Base-by-base conservation (phyloP, 2,113 vertebrate species). In the Atlantisia rogersi region DNA sequence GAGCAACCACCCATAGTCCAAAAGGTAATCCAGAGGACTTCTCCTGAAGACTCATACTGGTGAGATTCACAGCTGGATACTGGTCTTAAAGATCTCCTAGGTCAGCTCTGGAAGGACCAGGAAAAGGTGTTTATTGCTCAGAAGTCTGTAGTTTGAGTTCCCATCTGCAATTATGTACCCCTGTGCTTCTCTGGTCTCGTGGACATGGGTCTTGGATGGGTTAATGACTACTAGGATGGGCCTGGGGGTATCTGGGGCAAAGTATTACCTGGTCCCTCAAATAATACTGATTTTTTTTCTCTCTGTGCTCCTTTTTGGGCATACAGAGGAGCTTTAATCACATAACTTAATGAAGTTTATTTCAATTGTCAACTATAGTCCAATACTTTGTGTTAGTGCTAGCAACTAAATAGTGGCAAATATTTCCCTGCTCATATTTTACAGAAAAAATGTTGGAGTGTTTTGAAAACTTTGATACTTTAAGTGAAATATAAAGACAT, bases 81-180 rank as follows among this genome's bases (percentile, higher is more conserved):
- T 1, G 22, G 17, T 24, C 31, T 4, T 52, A 18, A 60, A 70
- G 6, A 6, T 70, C 14, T 48, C 44, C 25, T 31, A 19, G 5
- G 3, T 35, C 55, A 42, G 15, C 18, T 58, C 10, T 31, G n/a
- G 44, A 65, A 69, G 26, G 22, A 74, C 6, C 12, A 2, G 2
- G 15, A 55, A 10, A 70, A 39, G 8, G 5, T 10, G 3, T 35
- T 53, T 1, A 0, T 15, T 90, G 8, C 7, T 58, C 39, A 35
- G 52, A 8, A 88, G 56, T 12, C 11, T 28, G 46, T 15, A 50
- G 10, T 46, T 62, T 35, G 24, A 31, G 35, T 62, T 39, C 11
- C 24, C 28, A 29, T 20, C 31, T 62, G 46, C 44, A 83, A 10
- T 40, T 40, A 4, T 0, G 0, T 11, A 4, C 5, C 6, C 15